Percentiles rank a stretch among this genome's conserved stretches.
These are phyloP conservation scores for Salticus scenicus DNA, from an alignment of 2,888 invertebrate genomes.

Conservation along the genomic window DNA sequence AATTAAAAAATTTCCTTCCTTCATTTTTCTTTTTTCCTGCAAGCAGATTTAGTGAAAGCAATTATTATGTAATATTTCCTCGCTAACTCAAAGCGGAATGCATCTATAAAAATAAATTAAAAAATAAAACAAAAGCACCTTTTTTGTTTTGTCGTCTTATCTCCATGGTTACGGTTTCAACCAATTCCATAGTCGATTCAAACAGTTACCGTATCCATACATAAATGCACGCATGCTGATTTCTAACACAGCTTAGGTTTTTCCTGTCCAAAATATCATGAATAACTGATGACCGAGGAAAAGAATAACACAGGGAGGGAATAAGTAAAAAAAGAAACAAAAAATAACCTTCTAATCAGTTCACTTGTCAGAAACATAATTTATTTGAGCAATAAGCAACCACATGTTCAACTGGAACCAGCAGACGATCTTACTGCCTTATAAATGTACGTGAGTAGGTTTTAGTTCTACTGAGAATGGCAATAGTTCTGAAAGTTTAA, in stretches of 20 bases:
- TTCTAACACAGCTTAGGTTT: slow-evolving; percentile 36
- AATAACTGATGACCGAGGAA: slow-evolving; percentile 62
- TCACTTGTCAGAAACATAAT: slow-evolving; percentile 65
- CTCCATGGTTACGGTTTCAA: slow-evolving; percentile 38
- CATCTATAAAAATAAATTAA: background rate
- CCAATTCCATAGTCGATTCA: slow-evolving; percentile 43
- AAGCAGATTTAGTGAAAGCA: background rate
- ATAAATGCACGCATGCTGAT: slow-evolving; percentile 44
- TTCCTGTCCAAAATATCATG: slow-evolving; percentile 57
- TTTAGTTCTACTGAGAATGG: slow-evolving; percentile 44
- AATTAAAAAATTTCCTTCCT: too few relatives aligned
- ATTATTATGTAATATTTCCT: background rate
- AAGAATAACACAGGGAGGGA: slow-evolving; percentile 21
- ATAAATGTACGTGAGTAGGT: slow-evolving; percentile 67
- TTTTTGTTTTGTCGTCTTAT: slow-evolving; percentile 54
- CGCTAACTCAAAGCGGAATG: background rate
- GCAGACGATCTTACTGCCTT: slow-evolving; percentile 40
- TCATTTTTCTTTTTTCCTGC: background rate
- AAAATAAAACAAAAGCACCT: background rate
- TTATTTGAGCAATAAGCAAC: slow-evolving; percentile 65
- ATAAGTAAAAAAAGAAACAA: background rate
- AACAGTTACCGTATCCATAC: slow-evolving; percentile 34
- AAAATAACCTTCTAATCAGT: slow-evolving; percentile 55
- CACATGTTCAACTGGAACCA: slow-evolving; percentile 23
- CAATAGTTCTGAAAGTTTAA: slow-evolving; percentile 62